Evolutionary conservation across 2,888 invertebrate species (phyloP).

Genomic region (Parthenolecanium corni): DNA sequence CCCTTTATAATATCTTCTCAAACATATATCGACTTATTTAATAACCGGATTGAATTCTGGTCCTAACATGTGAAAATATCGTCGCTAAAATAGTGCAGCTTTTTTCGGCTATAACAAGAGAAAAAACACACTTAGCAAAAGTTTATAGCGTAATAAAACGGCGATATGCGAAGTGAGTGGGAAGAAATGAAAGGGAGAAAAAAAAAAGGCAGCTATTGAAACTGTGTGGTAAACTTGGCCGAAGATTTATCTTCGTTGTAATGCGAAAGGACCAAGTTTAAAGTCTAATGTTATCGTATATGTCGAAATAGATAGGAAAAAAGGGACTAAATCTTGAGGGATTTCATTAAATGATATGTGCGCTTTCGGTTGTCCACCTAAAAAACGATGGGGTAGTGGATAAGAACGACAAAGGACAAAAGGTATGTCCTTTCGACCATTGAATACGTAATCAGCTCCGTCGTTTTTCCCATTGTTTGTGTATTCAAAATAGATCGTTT

Average conservation of each 20-base stretch:
- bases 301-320: conserved; percentile 2
- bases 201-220: background rate
- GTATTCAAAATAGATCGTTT: conserved; percentile 24
- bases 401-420: conserved; percentile 25
- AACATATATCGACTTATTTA: too few relatives aligned
- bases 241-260: conserved; percentile 21
- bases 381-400: background rate
- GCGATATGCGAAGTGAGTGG: background rate
- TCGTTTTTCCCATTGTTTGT: conserved; percentile 18
- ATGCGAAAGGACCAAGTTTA: conserved; percentile 26
- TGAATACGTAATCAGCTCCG: conserved; percentile 21
- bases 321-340: conserved; percentile 21
- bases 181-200: conserved; percentile 1
- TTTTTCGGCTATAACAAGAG: background rate
- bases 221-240: conserved; percentile 10
- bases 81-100: too few relatives aligned
- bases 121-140: conserved; percentile 1
- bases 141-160: conserved; percentile 23
- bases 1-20: too few relatives aligned
- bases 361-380: conserved; percentile 3
- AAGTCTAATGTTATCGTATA: conserved; percentile 25
- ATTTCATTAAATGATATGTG: conserved; percentile 26
- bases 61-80: too few relatives aligned
- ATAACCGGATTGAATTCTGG: too few relatives aligned
- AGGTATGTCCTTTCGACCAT: conserved; percentile 25